Conservation (phyloP, 2,113 vertebrate species). For the Rynchops niger region DNA sequence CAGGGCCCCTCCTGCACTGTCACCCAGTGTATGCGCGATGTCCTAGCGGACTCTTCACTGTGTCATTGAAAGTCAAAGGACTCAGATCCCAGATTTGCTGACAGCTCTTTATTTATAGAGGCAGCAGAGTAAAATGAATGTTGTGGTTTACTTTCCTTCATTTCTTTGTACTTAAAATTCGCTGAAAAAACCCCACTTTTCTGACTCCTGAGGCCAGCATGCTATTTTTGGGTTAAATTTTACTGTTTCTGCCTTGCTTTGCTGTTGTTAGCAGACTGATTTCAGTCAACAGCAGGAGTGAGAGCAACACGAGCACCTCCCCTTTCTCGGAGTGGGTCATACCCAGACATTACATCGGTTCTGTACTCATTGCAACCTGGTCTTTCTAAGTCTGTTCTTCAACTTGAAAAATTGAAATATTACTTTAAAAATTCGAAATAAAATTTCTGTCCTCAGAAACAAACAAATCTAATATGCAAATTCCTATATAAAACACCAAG, state of each 20-base stretch:
- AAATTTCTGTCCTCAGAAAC: too few relatives aligned
- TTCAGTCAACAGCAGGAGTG: not conserved
- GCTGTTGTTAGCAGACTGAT: not conserved
- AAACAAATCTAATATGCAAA: too few relatives aligned
- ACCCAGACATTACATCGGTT: not conserved
- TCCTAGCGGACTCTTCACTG: not conserved
- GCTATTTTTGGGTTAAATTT: not conserved
- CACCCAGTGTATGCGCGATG: not conserved
- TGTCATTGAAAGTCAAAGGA: not conserved
- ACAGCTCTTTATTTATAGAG: not conserved
- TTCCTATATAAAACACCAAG: too few relatives aligned
- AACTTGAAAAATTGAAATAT: not conserved
- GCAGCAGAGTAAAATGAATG: rapidly evolving
- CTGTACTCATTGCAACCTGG: not conserved
- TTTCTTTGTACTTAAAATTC: not conserved
- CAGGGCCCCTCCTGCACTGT: not conserved
- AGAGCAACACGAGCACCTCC: not conserved
- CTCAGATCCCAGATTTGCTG: not conserved
- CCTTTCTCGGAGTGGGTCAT: rapidly evolving
- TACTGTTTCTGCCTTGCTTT: not conserved
- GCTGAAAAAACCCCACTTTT: not conserved
- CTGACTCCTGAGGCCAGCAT: not conserved
- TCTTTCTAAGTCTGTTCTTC: not conserved
- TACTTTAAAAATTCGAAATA: too few relatives aligned
- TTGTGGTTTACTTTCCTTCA: not conserved